Percentiles rank a stretch among this genome's conserved stretches.
These are phyloP conservation scores for Pseudorhiza aurosa DNA, from an alignment of 30 jellyfish, hydroid and myxozoan species.

Conservation along the genomic window DNA sequence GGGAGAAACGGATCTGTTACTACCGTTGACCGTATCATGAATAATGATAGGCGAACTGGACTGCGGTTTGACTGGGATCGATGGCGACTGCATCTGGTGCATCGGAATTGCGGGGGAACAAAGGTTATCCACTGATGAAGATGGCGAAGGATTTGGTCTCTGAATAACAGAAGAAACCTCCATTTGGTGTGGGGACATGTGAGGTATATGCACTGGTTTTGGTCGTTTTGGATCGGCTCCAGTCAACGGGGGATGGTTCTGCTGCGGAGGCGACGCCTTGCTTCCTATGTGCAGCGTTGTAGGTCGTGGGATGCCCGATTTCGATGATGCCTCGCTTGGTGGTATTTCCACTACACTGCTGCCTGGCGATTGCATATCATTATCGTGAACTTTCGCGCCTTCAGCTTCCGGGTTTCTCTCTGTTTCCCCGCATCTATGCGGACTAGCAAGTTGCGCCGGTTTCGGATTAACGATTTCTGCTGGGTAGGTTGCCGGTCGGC, in stretches of 20 bases:
- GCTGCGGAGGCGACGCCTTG: constrained; percentile 59
- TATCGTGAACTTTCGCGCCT: background rate
- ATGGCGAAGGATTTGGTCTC: constrained; percentile 67
- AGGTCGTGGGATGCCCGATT: constrained; percentile 57
- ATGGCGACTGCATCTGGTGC: constrained; percentile 65
- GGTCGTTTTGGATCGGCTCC: constrained; percentile 42
- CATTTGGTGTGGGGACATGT: constrained; percentile 53
- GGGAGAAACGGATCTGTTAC: constrained; percentile 38
- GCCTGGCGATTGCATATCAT: constrained; percentile 3
- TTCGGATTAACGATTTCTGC: constrained; percentile 59
- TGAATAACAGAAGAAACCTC: constrained; percentile 65
- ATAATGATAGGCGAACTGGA: constrained; percentile 54
- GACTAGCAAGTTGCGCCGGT: constrained; percentile 33
- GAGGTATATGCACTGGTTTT: constrained; percentile 22
- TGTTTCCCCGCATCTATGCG: constrained; percentile 22
- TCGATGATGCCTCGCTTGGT: constrained; percentile 26
- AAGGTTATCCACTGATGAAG: constrained; percentile 53
- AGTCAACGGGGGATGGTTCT: constrained; percentile 25
- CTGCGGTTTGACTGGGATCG: constrained; percentile 40
- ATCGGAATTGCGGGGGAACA: constrained; percentile 74
- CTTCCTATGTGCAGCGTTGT: constrained; percentile 39
- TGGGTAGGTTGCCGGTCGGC: constrained; percentile 71
- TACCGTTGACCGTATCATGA: constrained; percentile 52
- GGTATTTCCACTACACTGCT: background rate
- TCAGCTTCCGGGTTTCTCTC: constrained; percentile 29